Base-by-base conservation (phyloP, 2,113 vertebrate genomes). In the Poeciliopsis retropinna region DNA sequence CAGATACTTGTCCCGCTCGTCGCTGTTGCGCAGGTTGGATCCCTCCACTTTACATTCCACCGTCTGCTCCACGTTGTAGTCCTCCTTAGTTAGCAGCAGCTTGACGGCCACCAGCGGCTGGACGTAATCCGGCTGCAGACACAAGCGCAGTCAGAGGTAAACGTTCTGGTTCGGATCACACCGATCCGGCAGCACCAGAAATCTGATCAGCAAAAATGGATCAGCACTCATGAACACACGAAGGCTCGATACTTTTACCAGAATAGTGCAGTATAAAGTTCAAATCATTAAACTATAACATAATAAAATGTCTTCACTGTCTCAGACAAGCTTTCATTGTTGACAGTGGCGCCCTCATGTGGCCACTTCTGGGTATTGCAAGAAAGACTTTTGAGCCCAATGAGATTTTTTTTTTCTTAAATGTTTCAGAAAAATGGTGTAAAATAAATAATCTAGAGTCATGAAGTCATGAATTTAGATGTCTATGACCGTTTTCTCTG, bases 81-180 rank as follows among this genome's bases (percentile, higher is more conserved):
- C 91, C 12, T 91, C 92, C 81, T 91, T 76, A 1, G 3, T 69
- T 70, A 97, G 84, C 41, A 75, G 22, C 82, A 97, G 87, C 90
- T 97, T 96, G 80, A 97, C 92, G 4, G 97, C 97, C 37, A 99
- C 97, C 57, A 99, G 70, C 0, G 97, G 97, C 94, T 99, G 97
- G 34, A 96, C 95, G 30, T 98, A 98, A 29, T 75, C 65, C 0
- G 74, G n/a, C 87, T 90, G 78, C 15, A 6, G 22, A 79, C 3
- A 63, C 47, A 93, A 47, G 17, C 44, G 25, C 2, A 65, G n/a
- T 12, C 22, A 65, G 8, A 67, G 63, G 12, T 37, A 17, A 30
- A 62, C 5, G 5, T 62, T 62, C 15, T 31, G 13, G 30, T 31
- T 17, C 29, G 51, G 51, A 57, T 57, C 51, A n/a, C 51, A 57